Conservation (phyloP, 2,113 vertebrate species). For the Ptyas mucosa region DNA sequence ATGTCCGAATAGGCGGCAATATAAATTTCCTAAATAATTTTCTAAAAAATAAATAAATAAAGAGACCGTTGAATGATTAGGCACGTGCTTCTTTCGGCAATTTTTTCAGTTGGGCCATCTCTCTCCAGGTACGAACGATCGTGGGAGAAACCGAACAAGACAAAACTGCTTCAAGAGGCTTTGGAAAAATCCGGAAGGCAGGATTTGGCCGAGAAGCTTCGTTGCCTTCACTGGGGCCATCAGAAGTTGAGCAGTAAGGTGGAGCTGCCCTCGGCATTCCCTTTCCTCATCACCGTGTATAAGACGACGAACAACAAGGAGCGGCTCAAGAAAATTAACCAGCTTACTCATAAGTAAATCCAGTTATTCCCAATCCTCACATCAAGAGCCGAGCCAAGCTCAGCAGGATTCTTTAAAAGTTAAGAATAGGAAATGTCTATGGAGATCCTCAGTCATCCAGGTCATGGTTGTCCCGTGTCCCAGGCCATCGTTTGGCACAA, state of each 20-base stretch:
- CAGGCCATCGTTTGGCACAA: too few relatives aligned
- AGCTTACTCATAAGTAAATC: slow-evolving; percentile 62
- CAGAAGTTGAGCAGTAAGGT: slow-evolving; percentile 71
- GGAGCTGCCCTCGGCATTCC: slow-evolving; percentile 74
- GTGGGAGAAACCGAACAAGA: slow-evolving; percentile 69
- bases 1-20: too few relatives aligned
- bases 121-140: slow-evolving; percentile 58
- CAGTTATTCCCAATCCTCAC: neutral
- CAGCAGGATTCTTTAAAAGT: neutral
- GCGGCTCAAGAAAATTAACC: slow-evolving; percentile 68
- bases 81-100: neutral
- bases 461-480: too few relatives aligned
- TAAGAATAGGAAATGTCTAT: neutral
- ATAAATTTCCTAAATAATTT: too few relatives aligned
- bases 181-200: slow-evolving; percentile 65
- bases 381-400: neutral
- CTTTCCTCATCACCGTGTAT: slow-evolving; percentile 73
- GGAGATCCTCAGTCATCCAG: too few relatives aligned
- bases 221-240: slow-evolving; percentile 69
- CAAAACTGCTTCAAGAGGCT: slow-evolving; percentile 70
- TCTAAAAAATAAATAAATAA: neutral
- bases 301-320: slow-evolving; percentile 73
- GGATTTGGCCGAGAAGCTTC: slow-evolving; percentile 70
- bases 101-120: neutral
- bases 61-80: neutral